phyloP scores from a whole-genome alignment of 2,797 vertebrate genomes.

The Synanceia verrucosa region DNA sequence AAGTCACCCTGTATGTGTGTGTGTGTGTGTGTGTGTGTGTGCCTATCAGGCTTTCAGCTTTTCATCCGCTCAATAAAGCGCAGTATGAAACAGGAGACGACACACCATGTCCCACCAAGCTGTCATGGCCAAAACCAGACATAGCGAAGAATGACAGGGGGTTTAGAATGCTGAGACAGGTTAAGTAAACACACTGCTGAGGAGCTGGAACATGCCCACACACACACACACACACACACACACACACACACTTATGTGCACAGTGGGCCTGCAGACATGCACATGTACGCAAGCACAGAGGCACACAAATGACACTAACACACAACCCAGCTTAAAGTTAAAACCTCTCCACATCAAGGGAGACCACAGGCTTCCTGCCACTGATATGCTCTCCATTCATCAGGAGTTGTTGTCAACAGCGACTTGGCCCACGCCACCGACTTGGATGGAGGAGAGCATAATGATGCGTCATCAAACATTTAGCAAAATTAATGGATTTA shows the following conservation, averaged over 20 bases:
- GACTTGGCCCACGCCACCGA: constrained; percentile 12
- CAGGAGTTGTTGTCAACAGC: constrained; percentile 34
- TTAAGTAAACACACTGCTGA: constrained; percentile 73
- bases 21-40: neutral
- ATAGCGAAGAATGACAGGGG: constrained; percentile 56
- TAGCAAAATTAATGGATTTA: neutral
- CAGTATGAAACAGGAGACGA: constrained; percentile 65
- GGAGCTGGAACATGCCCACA: constrained; percentile 52
- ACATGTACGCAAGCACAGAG: constrained; percentile 22
- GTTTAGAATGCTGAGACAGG: constrained; percentile 65
- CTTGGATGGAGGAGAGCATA: neutral
- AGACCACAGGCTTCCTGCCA: constrained; percentile 74
- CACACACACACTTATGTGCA: neutral
- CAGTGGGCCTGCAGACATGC: constrained; percentile 3
- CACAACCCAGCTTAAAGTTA: constrained; percentile 59
- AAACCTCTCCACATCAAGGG: constrained; percentile 71
- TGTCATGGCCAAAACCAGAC: constrained; percentile 67
- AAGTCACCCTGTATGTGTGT: constrained; percentile 55
- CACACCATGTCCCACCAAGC: constrained; percentile 62
- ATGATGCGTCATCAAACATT: constrained; percentile 7
- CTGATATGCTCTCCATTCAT: constrained; percentile 62
- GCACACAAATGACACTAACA: constrained; percentile 63
- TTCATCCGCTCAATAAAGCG: constrained; percentile 56
- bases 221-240: constrained; percentile 35
- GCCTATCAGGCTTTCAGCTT: constrained; percentile 36